Percentiles rank a stretch among this genome's conserved stretches.
These are phyloP conservation scores for Parambassis ranga DNA, from an alignment of 2,797 vertebrate species.

Conservation along the genomic window DNA sequence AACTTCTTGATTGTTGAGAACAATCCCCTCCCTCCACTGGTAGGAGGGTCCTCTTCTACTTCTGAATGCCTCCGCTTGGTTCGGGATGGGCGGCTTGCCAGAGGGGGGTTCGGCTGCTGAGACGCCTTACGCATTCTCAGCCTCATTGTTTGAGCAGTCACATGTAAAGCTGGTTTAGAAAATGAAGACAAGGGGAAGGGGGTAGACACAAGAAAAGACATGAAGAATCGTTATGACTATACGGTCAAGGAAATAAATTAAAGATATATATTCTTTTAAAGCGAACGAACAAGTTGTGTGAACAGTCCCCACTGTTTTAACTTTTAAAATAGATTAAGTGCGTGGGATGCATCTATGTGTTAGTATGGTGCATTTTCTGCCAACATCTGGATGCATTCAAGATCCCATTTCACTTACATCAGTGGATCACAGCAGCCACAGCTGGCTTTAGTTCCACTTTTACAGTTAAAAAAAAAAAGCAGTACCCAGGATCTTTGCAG, in stretches of 20 bases:
- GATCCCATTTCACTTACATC: conserved; percentile 80
- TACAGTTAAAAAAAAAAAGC: conserved; percentile 29
- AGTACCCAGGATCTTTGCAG: conserved; percentile 8
- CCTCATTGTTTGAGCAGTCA: conserved; percentile 92
- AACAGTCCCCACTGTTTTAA: neutral
- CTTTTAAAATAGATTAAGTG: conserved; percentile 4
- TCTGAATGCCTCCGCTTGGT: conserved; percentile 94
- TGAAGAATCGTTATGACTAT: neutral
- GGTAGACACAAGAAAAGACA: neutral
- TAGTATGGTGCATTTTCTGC: conserved; percentile 46
- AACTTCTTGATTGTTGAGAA: conserved; percentile 97
- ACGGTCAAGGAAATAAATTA: neutral
- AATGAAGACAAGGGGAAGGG: neutral
- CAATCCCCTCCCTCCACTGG: conserved; percentile 86
- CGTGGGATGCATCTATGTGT: conserved; percentile 23
- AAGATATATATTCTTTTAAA: neutral
- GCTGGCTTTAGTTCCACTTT: conserved; percentile 64
- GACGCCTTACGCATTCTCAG: conserved; percentile 98
- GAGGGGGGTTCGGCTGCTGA: conserved; percentile 89
- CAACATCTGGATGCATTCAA: conserved; percentile 83
- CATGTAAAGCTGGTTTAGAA: conserved; percentile 87
- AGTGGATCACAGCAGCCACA: conserved; percentile 68
- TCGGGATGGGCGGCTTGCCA: conserved; percentile 83
- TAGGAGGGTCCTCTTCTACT: conserved; percentile 86
- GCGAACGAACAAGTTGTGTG: conserved; percentile 3